These are phyloP conservation scores for Coryphaenoides rupestris DNA, from an alignment of 2,113 vertebrate genomes.

Conservation along the genomic window DNA sequence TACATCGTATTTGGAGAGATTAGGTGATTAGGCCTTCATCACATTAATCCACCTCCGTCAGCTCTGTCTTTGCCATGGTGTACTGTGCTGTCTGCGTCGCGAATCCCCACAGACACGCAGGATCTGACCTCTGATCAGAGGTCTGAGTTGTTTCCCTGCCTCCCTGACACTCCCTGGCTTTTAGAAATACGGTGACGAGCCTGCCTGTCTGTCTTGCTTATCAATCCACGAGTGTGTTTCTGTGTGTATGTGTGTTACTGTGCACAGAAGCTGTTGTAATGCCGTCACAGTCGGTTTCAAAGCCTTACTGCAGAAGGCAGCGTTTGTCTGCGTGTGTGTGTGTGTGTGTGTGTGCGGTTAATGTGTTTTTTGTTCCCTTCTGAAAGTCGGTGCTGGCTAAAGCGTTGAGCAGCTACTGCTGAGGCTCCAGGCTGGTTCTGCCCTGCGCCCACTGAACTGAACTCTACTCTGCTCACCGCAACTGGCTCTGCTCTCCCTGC, in stretches of 20 bases:
- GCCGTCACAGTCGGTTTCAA: background rate
- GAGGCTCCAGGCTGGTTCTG: slow-evolving; percentile 20
- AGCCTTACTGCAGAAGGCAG: background rate
- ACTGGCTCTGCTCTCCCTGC: slow-evolving; percentile 20
- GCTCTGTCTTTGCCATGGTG: background rate
- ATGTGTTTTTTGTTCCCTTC: slow-evolving; percentile 8
- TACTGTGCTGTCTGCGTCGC: background rate
- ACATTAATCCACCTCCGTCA: background rate
- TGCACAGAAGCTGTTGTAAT: background rate
- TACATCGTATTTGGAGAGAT: too few relatives aligned
- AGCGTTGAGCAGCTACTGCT: background rate
- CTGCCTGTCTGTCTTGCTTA: background rate
- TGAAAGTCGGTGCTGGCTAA: background rate
- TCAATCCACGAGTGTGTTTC: background rate
- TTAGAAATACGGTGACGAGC: slow-evolving; percentile 18
- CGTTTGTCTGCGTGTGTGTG: slow-evolving; percentile 10
- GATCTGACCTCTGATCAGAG: background rate
- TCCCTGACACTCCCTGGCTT: slow-evolving; percentile 16
- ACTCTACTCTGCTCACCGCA: slow-evolving; percentile 24
- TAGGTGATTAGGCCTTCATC: background rate
- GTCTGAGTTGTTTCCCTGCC: slow-evolving; percentile 9
- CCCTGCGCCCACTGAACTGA: slow-evolving; percentile 30
- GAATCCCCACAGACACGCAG: background rate
- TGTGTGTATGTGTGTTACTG: background rate
- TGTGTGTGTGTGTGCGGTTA: slow-evolving; percentile 11